These are phyloP conservation scores for Watsonalla binaria DNA, from an alignment of 2,888 invertebrate species.

Conservation along the genomic window DNA sequence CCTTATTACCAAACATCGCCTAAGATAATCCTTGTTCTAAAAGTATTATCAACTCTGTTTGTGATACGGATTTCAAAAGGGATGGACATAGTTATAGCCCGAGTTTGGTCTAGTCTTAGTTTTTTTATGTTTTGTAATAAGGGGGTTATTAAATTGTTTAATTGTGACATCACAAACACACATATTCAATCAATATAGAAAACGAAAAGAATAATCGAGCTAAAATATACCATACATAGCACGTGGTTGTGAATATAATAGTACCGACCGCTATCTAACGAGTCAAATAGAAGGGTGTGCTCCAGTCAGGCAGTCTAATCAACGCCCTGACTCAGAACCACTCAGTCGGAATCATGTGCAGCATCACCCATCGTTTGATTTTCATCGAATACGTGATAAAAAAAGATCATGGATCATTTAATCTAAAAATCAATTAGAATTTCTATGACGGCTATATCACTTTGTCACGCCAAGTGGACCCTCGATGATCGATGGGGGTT, in stretches of 20 bases:
- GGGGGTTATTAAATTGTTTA: too few species aligned
- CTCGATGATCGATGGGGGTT: conserved; percentile 56
- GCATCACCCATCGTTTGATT: not conserved
- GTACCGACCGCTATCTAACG: not conserved
- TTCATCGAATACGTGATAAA: conserved; percentile 6
- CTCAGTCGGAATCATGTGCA: conserved; percentile 8
- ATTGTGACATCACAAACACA: too few species aligned
- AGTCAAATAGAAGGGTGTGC: conserved; percentile 1
- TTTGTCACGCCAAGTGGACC: conserved; percentile 43
- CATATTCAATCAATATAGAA: not conserved
- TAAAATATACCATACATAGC: not conserved
- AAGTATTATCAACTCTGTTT: too few species aligned
- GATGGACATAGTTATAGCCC: too few species aligned
- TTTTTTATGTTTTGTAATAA: too few species aligned
- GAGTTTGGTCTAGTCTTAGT: too few species aligned
- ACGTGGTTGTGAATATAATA: not conserved
- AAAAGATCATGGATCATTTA: conserved; percentile 26
- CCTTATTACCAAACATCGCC: too few species aligned
- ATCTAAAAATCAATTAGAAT: conserved; percentile 57
- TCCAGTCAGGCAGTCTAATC: conserved; percentile 1
- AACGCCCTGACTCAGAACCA: conserved; percentile 2
- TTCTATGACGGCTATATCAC: conserved; percentile 45
- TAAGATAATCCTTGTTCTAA: too few species aligned
- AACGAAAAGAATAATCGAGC: not conserved
- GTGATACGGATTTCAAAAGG: too few species aligned